phyloP scores from a whole-genome alignment of 2,888 invertebrate species.

The Amorpha juglandis region DNA sequence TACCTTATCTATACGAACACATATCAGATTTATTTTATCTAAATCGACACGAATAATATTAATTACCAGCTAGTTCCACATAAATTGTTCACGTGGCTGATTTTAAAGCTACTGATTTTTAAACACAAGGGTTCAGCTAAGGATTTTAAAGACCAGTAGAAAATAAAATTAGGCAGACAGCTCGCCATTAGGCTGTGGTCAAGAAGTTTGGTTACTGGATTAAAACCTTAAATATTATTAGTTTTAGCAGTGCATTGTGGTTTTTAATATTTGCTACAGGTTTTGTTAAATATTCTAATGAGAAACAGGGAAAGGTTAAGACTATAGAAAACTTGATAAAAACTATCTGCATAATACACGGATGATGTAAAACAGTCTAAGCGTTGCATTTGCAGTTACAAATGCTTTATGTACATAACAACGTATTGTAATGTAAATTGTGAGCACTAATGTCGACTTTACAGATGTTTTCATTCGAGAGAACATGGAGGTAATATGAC shows the following conservation, averaged over 20 bases:
- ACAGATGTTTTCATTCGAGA: slow-evolving; percentile 13
- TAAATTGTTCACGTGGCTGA: neutral
- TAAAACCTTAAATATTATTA: too few relatives aligned
- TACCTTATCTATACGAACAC: neutral
- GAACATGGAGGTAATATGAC: neutral
- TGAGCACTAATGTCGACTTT: neutral
- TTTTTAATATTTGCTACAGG: too few relatives aligned
- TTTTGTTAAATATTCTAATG: too few relatives aligned
- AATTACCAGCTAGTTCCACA: neutral
- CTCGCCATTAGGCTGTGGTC: too few relatives aligned
- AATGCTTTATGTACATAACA: neutral
- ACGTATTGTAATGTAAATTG: slow-evolving; percentile 25
- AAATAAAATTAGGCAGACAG: too few relatives aligned
- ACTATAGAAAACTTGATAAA: too few relatives aligned
- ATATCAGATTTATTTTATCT: neutral
- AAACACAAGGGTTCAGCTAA: too few relatives aligned
- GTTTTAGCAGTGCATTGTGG: too few relatives aligned
- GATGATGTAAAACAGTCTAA: neutral
- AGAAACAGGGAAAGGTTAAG: too few relatives aligned
- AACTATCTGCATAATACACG: too few relatives aligned
- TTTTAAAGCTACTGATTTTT: neutral
- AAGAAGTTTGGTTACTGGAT: too few relatives aligned
- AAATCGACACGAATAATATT: neutral
- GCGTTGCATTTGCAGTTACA: neutral
- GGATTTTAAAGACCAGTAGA: too few relatives aligned